These are phyloP conservation scores for Mionectes macconnelli DNA, from an alignment of 2,113 vertebrate genomes.

Conservation along the genomic window DNA sequence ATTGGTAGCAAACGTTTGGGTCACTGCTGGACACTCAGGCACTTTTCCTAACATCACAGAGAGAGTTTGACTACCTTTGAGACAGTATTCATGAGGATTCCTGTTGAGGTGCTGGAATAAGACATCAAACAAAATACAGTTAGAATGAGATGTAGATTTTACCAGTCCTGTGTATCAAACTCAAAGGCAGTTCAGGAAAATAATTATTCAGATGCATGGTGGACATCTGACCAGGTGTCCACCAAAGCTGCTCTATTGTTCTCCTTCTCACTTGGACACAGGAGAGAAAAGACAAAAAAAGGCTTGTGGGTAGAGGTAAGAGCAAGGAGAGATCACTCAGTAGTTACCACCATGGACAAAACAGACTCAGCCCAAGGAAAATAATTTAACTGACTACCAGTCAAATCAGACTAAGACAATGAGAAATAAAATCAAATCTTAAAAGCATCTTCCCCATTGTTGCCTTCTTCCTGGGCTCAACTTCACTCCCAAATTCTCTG, in stretches of 20 bases:
- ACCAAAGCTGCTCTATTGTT: neutral
- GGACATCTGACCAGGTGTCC: neutral
- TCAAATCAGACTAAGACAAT: neutral
- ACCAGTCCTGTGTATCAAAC: neutral
- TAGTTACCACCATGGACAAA: neutral
- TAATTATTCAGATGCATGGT: neutral
- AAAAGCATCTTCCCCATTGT: neutral
- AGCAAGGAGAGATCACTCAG: neutral
- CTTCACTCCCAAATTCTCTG: neutral
- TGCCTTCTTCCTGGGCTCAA: neutral
- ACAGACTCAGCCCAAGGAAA: neutral
- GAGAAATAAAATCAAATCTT: neutral
- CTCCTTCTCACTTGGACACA: neutral
- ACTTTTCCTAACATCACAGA: neutral
- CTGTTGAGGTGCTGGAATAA: neutral
- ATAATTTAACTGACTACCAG: neutral
- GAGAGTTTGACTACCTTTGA: neutral
- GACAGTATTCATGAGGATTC: neutral
- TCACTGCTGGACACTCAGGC: neutral
- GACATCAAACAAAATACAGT: neutral
- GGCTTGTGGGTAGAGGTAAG: neutral
- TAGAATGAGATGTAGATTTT: neutral
- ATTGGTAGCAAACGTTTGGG: neutral
- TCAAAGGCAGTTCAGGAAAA: neutral
- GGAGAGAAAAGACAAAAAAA: neutral